Evolutionary conservation across 2,797 vertebrate species (phyloP).

Genomic region (Tamandua tetradactyla): DNA sequence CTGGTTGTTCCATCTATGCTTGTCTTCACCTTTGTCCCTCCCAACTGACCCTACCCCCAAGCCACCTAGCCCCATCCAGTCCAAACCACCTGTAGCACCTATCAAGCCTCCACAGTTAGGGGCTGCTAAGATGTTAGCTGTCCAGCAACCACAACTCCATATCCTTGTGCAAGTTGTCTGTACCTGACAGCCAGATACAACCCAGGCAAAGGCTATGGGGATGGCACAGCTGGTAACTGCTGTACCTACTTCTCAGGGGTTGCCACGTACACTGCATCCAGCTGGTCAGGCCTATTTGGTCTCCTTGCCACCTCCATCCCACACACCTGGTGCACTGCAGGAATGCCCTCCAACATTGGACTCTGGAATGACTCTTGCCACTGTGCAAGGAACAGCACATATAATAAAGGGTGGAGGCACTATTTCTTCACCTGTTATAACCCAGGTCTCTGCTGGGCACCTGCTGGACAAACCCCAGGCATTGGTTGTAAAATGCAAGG

Average conservation of each 20-base stretch:
- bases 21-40: slow-evolving; percentile 83
- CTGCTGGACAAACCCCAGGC: slow-evolving; percentile 90
- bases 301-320: slow-evolving; percentile 78
- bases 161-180: slow-evolving; percentile 97
- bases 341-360: slow-evolving; percentile 81
- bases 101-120: slow-evolving; percentile 86
- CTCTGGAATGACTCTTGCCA: slow-evolving; percentile 82
- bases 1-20: slow-evolving; percentile 95
- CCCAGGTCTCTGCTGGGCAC: slow-evolving; percentile 85
- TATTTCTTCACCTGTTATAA: slow-evolving; percentile 82
- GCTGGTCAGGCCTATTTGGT: slow-evolving; percentile 82
- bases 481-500: slow-evolving; percentile 93
- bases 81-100: slow-evolving; percentile 86
- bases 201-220: slow-evolving; percentile 92
- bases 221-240: slow-evolving; percentile 89
- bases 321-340: slow-evolving; percentile 82
- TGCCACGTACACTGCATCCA: slow-evolving; percentile 85
- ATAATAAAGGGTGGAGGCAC: slow-evolving; percentile 83
- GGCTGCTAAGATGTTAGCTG: slow-evolving; percentile 84
- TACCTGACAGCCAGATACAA: slow-evolving; percentile 92
- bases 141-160: slow-evolving; percentile 90
- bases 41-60: slow-evolving; percentile 89
- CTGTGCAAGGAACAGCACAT: slow-evolving; percentile 85
- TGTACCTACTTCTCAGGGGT: slow-evolving; percentile 82
- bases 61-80: slow-evolving; percentile 93